These are phyloP conservation scores for Drosophila seguyi DNA, from an alignment of 1,140 invertebrate species.

Conservation along the genomic window DNA sequence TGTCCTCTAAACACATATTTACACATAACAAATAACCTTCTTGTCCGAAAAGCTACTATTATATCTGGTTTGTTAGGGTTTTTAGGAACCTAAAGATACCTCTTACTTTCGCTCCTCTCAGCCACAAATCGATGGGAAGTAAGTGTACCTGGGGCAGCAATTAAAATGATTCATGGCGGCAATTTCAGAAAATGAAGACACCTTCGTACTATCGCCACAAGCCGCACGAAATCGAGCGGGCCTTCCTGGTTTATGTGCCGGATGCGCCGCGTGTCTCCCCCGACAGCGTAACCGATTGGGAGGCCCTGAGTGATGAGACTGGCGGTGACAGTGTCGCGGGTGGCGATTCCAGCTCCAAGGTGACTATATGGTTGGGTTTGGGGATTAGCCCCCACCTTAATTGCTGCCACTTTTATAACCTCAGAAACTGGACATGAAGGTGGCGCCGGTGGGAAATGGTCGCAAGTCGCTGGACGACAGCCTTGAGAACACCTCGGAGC, in stretches of 20 bases:
- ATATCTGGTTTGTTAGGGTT: not conserved
- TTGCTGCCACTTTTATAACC: not conserved
- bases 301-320: conserved; percentile 79
- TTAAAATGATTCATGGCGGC: conserved; percentile 62
- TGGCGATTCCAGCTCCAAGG: conserved; percentile 58
- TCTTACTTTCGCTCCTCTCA: not conserved
- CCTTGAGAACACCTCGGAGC: conserved; percentile 79
- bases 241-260: conserved; percentile 89
- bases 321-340: conserved; percentile 45
- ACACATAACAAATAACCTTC: conserved; percentile 3
- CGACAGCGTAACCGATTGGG: conserved; percentile 90
- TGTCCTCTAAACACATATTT: conserved; percentile 8
- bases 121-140: not conserved
- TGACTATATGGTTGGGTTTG: conserved; percentile 6
- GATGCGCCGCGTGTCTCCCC: conserved; percentile 92
- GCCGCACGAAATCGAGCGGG: conserved; percentile 90
- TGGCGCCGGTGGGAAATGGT: conserved; percentile 54
- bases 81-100: not conserved
- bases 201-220: conserved; percentile 92
- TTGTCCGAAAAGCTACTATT: not conserved
- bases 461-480: conserved; percentile 76
- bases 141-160: conserved; percentile 18
- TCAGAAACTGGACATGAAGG: conserved; percentile 69
- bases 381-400: not conserved
- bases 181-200: conserved; percentile 91